Conservation (phyloP, 2,888 invertebrate species). For the Chrysolina haemoptera region DNA sequence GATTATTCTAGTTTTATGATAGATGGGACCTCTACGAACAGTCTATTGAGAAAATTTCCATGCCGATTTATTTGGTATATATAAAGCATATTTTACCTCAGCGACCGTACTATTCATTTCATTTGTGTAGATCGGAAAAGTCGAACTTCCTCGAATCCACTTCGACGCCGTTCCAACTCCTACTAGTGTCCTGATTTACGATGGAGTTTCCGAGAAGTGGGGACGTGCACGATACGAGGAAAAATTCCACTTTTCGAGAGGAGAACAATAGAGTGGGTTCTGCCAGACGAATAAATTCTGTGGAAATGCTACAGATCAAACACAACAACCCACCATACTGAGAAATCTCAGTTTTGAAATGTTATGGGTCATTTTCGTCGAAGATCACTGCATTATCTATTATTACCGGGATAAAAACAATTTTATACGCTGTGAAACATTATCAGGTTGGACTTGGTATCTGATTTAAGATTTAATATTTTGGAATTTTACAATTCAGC, state of each 20-base stretch:
- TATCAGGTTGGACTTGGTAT: too few species aligned
- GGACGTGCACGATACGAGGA: slow-evolving; percentile 23
- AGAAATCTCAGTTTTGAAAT: background rate
- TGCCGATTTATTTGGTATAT: too few species aligned
- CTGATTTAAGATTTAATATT: too few species aligned
- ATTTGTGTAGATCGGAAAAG: slow-evolving; percentile 5
- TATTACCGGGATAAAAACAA: background rate
- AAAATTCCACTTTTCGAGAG: slow-evolving; percentile 21
- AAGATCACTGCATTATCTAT: background rate
- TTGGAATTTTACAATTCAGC: too few species aligned
- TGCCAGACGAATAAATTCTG: slow-evolving; percentile 28
- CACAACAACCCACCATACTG: slow-evolving; percentile 7
- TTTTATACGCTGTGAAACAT: background rate
- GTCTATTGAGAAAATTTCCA: too few species aligned
- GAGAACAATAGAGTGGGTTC: slow-evolving; percentile 18
- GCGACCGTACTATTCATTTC: too few species aligned
- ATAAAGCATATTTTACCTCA: too few species aligned
- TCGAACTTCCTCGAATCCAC: slow-evolving; percentile 5
- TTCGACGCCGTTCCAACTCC: background rate
- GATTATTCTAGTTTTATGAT: too few species aligned
- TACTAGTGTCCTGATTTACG: slow-evolving; percentile 22
- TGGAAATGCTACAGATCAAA: slow-evolving; percentile 23
- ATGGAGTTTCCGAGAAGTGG: slow-evolving; percentile 17
- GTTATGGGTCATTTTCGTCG: background rate
- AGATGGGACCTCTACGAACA: too few species aligned